Base-by-base conservation (phyloP, 2,113 vertebrate genomes). In the Balaeniceps rex region DNA sequence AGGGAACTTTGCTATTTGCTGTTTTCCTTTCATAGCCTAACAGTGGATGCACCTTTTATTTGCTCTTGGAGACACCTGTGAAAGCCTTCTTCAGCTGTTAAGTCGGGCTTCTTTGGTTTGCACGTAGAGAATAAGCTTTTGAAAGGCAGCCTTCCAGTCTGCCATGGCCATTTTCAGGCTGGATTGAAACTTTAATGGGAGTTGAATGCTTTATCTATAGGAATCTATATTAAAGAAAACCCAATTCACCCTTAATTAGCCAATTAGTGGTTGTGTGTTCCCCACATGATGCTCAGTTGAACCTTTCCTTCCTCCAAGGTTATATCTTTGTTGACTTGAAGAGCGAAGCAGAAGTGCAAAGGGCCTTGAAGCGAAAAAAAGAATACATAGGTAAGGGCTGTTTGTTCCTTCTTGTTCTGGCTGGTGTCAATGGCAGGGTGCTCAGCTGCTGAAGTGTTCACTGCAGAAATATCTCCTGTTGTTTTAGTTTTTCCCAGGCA, bases 321-420 rank as follows among this genome's bases (percentile, higher is more conserved):
- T 99, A 99, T 33, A 90, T 99, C 61, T 99, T 99, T 95, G 99
- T 99, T 97, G 99, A 99, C 84, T 97, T 99, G 79, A 97, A 91
- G 75, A 99, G 98, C 3, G 99, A 99, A 19, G 98, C 98, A 76
- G 99, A 99, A 40, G 98, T 99, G 78, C 98, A 98, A 58, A 99
- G 99, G 83, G 99, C 99, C 49, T 97, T 99, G 92, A 99, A 98
- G 87, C 98, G 98, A 58, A 98, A 99, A 79, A 99, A 99, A 91
- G 99, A 99, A 76, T 99, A 99, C 96, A 98, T 99, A 97, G 99
- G 99, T 99, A 87, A 98, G 97, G 81, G 58, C 61, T 94, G 72
- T 89, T 91, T 96, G 87, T 94, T 71, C 46, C 22, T 63, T 3
- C 72, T 75, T 4, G 2, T 28, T 38, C 23, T 15, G 16, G 29